Evolutionary conservation across 2,888 invertebrate genomes (phyloP), one percentile per base, ranked within the genome.

Genomic region (Drosophila borborema): DNA sequence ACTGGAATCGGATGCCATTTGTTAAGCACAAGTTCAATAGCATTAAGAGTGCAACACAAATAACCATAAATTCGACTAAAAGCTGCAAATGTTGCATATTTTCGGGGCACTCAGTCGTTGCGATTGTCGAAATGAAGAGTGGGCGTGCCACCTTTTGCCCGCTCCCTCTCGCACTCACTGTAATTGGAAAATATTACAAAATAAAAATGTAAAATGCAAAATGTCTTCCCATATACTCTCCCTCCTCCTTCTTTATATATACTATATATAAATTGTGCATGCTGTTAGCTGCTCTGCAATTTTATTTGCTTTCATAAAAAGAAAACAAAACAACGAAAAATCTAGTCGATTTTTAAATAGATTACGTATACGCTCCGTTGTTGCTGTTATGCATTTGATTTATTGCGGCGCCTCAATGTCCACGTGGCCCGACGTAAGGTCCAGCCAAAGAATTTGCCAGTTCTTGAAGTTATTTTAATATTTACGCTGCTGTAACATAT

Each of bases 1-100:
- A 36, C 45, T 64, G 67, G 68, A 59, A 64, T 59, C 64, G 69
- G 69, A 72, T 88, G 89, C 90, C 89, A 86, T 86, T 86, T 90
- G 90, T 86, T 86, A 86, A 86, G 90, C 88, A 90, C 90, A 86
- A 86, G 85, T 86, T 86, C 85, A 86, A 86, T 86, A 86, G 85
- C 85, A 90, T 86, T 86, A 90, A 88, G 90, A 90, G 85, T 86
- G 85, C 85, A 86, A 82, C 85, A 86, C 90, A 86, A 90, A 86
- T 86, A 90, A 90, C 86, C 89, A 86, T 86, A 86, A 86, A 90
- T 86, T 86, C 81, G 73, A 65, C 65, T 69, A 83, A 90, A 86
- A 79, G 89, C 90, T 86, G 89, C 85, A 89, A 86, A 86, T 86
- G 86, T 84, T 90, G 86, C 86, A 87, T 86, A 90, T 87, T 86